A percentile compares a stretch with the other conserved stretches of the same genome.
These are phyloP conservation scores for Colossoma macropomum DNA, from an alignment of 2,113 vertebrate genomes.

Conservation along the genomic window DNA sequence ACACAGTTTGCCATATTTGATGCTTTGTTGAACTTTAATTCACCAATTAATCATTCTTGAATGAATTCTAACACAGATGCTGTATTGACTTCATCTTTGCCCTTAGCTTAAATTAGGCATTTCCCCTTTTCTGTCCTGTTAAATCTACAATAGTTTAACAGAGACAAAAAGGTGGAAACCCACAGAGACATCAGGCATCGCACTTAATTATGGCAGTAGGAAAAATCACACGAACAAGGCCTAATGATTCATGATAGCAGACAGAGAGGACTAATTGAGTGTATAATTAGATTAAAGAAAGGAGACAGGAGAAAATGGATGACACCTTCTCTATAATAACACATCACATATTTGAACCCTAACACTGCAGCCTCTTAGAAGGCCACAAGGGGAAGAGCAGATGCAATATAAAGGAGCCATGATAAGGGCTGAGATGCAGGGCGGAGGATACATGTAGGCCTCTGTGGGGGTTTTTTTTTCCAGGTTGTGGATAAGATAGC, in stretches of 20 bases:
- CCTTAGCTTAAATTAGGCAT: neutral
- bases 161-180: slow-evolving; percentile 6
- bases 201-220: slow-evolving; percentile 63
- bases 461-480: neutral
- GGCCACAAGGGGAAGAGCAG: neutral
- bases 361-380: neutral
- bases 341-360: neutral
- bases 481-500: too few relatives aligned
- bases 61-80: neutral
- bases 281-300: slow-evolving; percentile 67
- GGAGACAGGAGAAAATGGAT: neutral
- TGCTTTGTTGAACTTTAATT: slow-evolving; percentile 17
- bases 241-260: slow-evolving; percentile 66
- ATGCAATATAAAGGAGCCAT: neutral
- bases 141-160: slow-evolving; percentile 1
- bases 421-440: neutral
- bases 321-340: slow-evolving; percentile 19
- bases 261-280: slow-evolving; percentile 60
- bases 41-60: neutral
- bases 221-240: slow-evolving; percentile 54
- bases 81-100: neutral
- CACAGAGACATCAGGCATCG: slow-evolving; percentile 49
- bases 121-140: neutral
- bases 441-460: neutral
- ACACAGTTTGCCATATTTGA: neutral